These are phyloP conservation scores for Calliphora vicina DNA, from an alignment of 1,140 invertebrate genomes.

Conservation along the genomic window DNA sequence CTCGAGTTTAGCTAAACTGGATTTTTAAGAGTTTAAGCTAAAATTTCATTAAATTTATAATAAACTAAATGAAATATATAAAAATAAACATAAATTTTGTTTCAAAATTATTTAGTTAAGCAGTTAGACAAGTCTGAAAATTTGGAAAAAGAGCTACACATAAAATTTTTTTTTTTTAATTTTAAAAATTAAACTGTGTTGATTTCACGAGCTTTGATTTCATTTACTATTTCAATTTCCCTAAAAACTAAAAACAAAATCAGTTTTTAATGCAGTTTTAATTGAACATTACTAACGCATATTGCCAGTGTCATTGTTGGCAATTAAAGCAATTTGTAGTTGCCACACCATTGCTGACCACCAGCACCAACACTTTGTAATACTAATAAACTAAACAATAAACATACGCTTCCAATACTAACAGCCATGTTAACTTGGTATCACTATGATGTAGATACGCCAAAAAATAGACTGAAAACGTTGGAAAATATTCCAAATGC, in stretches of 20 bases:
- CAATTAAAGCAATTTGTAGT: slow-evolving; percentile 10
- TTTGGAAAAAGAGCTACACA: too few species aligned
- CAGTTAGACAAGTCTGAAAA: too few species aligned
- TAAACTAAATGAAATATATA: background rate
- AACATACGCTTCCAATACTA: background rate
- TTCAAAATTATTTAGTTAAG: too few species aligned
- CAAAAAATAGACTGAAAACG: background rate
- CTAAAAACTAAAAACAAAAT: background rate
- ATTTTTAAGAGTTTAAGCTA: background rate
- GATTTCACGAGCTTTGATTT: too few species aligned
- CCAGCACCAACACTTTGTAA: background rate
- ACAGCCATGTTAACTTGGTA: too few species aligned
- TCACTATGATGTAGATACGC: background rate
- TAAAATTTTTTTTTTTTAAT: too few species aligned
- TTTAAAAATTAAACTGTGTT: too few species aligned
- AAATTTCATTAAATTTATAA: background rate
- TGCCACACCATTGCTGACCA: slow-evolving; percentile 1
- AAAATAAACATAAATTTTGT: too few species aligned
- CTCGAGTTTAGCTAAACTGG: background rate
- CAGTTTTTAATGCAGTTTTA: background rate
- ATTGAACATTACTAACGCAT: background rate
- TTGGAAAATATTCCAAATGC: background rate
- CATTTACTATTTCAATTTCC: background rate
- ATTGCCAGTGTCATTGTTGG: background rate
- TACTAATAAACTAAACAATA: background rate